phyloP scores from a whole-genome alignment of 2,113 vertebrate species.

The Carassius carassius region DNA sequence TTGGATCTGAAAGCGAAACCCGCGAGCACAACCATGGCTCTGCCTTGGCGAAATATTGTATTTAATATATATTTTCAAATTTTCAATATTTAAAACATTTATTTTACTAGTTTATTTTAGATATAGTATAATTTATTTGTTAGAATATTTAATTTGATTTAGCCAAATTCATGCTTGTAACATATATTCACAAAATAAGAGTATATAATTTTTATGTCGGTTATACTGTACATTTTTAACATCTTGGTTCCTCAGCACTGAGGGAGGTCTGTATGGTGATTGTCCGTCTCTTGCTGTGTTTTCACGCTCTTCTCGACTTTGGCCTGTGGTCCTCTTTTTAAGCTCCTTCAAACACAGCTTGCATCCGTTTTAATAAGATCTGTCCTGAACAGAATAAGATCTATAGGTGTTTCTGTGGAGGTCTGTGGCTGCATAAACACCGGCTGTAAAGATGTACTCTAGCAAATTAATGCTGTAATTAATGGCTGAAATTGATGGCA shows the following conservation, averaged over 20 bases:
- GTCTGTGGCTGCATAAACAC: constrained; percentile 28
- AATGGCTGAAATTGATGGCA: constrained; percentile 55
- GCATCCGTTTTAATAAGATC: constrained; percentile 35
- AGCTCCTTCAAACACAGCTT: constrained; percentile 25
- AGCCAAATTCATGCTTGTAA: too few species aligned
- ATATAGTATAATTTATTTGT: too few species aligned
- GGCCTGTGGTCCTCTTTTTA: constrained; percentile 29
- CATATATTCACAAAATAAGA: neutral
- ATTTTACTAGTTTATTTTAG: too few species aligned
- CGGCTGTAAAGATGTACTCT: constrained; percentile 55
- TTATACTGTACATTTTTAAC: too few species aligned
- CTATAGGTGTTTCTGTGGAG: constrained; percentile 6
- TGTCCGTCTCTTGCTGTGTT: neutral
- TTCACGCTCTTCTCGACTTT: constrained; percentile 33
- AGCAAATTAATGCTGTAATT: constrained; percentile 56
- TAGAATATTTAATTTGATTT: too few species aligned
- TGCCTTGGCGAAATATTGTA: too few species aligned
- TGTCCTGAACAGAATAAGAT: constrained; percentile 5
- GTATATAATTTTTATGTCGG: neutral
- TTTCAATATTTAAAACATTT: too few species aligned
- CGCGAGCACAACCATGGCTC: too few species aligned
- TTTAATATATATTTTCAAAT: too few species aligned
- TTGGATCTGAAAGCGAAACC: too few species aligned
- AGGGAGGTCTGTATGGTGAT: constrained; percentile 28
- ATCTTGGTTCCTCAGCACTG: too few species aligned